A percentile compares a stretch with the other conserved stretches of the same genome.
Conservation (phyloP, 1,140 invertebrate genomes). For the Drosophila bocqueti region DNA sequence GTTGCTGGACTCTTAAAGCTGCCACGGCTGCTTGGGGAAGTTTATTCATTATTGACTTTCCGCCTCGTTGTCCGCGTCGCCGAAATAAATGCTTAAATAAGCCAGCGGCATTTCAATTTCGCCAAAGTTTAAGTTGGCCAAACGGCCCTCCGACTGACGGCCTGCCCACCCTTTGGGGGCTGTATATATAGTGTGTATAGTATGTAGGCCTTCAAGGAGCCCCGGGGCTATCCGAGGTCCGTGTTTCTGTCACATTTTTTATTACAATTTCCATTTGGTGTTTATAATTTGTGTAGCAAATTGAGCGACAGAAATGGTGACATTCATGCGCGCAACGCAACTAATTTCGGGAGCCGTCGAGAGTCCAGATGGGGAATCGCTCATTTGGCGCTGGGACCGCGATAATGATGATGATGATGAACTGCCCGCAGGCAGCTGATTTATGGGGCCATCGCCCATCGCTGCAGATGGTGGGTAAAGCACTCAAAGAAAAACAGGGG, state of each 20-base stretch:
- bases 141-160: background rate
- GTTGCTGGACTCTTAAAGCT: constrained; percentile 59
- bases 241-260: constrained; percentile 45
- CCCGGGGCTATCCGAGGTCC: constrained; percentile 23
- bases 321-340: constrained; percentile 63
- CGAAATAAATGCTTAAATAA: constrained; percentile 77
- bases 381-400: constrained; percentile 29
- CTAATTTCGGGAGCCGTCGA: constrained; percentile 47
- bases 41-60: constrained; percentile 78
- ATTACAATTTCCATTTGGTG: constrained; percentile 74
- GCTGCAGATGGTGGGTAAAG: constrained; percentile 10
- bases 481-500: background rate
- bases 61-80: constrained; percentile 32
- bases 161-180: constrained; percentile 16
- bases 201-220: background rate
- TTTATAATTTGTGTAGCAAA: constrained; percentile 80
- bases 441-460: constrained; percentile 50
- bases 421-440: constrained; percentile 72
- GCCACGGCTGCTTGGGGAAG: constrained; percentile 34
- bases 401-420: constrained; percentile 70
- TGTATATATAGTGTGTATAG: background rate
- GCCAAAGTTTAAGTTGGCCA: constrained; percentile 53
- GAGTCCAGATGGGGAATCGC: constrained; percentile 55
- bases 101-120: constrained; percentile 78
- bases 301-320: constrained; percentile 74